These are phyloP conservation scores for Athalia cordata DNA, from an alignment of 2,888 invertebrate species.

Conservation along the genomic window DNA sequence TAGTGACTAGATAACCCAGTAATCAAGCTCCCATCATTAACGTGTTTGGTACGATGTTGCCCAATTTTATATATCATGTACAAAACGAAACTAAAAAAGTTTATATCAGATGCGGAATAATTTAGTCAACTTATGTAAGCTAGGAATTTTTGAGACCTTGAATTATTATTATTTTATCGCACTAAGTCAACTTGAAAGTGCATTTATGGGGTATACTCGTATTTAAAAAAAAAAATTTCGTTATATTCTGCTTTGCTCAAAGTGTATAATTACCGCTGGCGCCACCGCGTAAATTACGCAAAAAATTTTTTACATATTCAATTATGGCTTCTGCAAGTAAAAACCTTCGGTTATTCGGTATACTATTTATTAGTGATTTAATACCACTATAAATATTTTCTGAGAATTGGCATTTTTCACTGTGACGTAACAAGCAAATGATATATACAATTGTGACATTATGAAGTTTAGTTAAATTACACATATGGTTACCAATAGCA, in stretches of 20 bases:
- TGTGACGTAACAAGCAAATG: constrained; percentile 42
- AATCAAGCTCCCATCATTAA: constrained; percentile 1
- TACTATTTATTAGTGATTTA: neutral
- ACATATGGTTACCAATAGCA: constrained; percentile 37
- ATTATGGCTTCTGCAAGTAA: constrained; percentile 21
- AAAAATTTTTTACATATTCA: constrained; percentile 3
- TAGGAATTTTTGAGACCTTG: neutral
- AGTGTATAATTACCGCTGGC: neutral
- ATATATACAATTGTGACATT: constrained; percentile 61
- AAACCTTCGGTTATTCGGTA: neutral
- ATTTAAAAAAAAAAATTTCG: constrained; percentile 10
- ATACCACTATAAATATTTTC: constrained; percentile 12
- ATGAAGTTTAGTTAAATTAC: constrained; percentile 52
- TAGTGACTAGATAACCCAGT: constrained; percentile 24
- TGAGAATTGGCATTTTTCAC: constrained; percentile 36
- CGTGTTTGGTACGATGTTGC: constrained; percentile 26
- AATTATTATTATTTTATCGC: neutral
- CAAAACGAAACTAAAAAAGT: neutral
- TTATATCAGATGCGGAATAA: neutral
- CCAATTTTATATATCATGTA: constrained; percentile 44
- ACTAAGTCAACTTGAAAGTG: neutral
- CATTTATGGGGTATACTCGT: constrained; percentile 30
- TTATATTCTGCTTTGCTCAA: constrained; percentile 33
- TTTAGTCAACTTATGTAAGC: neutral
- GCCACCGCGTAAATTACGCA: neutral